Evolutionary conservation across 2,888 invertebrate species (phyloP), one percentile per base, ranked within the genome.

Genomic region (Campopleginae sp.): DNA sequence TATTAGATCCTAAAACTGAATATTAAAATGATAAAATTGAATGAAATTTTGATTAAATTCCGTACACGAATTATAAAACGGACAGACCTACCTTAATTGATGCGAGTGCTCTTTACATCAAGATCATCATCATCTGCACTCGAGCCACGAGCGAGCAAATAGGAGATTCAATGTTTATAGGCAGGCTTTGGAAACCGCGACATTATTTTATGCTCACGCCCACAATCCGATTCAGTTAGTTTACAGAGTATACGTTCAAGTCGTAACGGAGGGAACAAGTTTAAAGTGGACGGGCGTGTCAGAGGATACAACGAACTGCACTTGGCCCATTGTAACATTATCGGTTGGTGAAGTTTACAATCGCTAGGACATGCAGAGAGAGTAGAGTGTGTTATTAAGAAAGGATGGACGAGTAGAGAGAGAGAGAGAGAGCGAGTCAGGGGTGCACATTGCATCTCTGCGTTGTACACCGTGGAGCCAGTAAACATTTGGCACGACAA

Each of bases 401-500:
- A 70, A 75, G 81, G 79, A 84, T 85, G 86, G 87, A 87, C 87
- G 84, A 79, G 87, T 86, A 66, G 58, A 58, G 58, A 33, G 33
- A 38, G 54, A 80, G 14, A 87, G 86, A 66, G 58, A 58, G 58
- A 33, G 33, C 7, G 54, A 80, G 14, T 63, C 76, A 51, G 58
- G 66, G 48, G 33, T 58, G 48, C 46, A 27, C 58, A 54, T 68
- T n/a, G n/a, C 75, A 44, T 70, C 33, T 66, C 72, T 54, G 19
- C 23, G 38, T 31, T 33, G 31, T 72, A 58, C 12, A 78, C 46
- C 33, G 63, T 31, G 51, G 79, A 81, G 75, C 27, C 75, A 78
- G 83, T 86, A 85, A 91, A 91, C 93, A 93, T 93, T 93, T 93
- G 93, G 93, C 88, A 89, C 85, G 89, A 93, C 93, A 93, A 93